Base-by-base conservation (phyloP, 2,888 invertebrate species). In the Plagodis dolabraria region DNA sequence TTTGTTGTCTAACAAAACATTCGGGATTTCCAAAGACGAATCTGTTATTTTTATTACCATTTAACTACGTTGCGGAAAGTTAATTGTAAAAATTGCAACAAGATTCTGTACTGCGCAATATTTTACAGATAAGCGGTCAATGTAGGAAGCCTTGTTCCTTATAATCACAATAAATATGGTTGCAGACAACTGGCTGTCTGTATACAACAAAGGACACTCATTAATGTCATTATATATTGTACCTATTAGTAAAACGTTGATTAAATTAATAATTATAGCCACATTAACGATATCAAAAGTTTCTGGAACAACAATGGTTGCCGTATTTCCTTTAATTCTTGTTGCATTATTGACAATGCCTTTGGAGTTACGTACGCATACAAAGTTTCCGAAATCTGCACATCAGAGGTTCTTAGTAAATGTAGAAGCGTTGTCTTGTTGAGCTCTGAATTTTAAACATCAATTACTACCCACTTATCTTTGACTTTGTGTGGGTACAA, bases 111-210 rank as follows among this genome's bases (percentile, higher is more conserved):
- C 82, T 88, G 86, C 89, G 89, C 80, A 89, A 80, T 87, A 79
- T 70, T 65, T 65, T 65, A 44, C 35, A 76, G 89, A 90, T 91
- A 90, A 89, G 82, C 83, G 86, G 84, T 85, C 86, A 87, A 71
- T 75, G 81, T 81, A 82, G 79, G 80, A 81, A 80, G 74, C 71
- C 60, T 58, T 49, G 51, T 9, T 60, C 54, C 58, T 65, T 66
- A 61, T 58, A 67, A 69, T 71, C 68, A 60, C 46, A 56, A 57
- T 63, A 57, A 60, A 56, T 53, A 56, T 49, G 38, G 45, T 34
- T 49, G 53, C 63, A 65, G 61, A 64, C 60, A 61, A 58, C 61
- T 63, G 52, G 63, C 63, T 67, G 55, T 55, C 51, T 60, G 49
- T 46, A 60, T 51, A 35, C 44, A 47, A 60, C 49, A 61, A 42